Conservation (phyloP, 2,888 invertebrate genomes). For the Camponotus fellah region DNA sequence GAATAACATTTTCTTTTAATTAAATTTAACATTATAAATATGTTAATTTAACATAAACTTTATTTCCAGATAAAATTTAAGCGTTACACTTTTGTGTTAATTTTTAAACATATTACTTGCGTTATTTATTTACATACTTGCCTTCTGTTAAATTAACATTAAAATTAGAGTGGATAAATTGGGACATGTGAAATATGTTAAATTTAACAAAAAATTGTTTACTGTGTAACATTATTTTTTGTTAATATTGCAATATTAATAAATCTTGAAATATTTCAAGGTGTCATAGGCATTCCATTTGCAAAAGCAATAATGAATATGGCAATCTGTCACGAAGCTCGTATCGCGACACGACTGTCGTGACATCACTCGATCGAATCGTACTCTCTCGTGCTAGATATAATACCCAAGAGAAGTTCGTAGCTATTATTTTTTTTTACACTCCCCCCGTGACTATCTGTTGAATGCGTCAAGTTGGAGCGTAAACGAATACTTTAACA, state of each 20-base stretch:
- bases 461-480: constrained; percentile 5
- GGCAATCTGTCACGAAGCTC: not conserved
- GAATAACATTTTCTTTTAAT: no score
- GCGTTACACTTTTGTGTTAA: no score
- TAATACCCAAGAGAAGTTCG: not conserved
- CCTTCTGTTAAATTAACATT: no score
- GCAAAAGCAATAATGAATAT: not conserved
- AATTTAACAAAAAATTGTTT: no score
- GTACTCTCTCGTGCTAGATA: not conserved
- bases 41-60: no score
- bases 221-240: no score
- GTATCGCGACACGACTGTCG: not conserved
- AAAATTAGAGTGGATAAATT: no score
- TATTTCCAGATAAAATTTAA: no score
- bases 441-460: not conserved
- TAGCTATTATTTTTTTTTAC: not conserved
- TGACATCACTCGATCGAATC: not conserved
- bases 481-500: not conserved
- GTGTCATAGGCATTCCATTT: not conserved
- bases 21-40: no score
- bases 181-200: no score
- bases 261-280: not conserved
- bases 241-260: not conserved
- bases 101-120: no score
- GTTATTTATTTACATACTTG: no score